Evolutionary conservation across 2,797 vertebrate species (phyloP).

Genomic region (Stomatorhinus walkeri): DNA sequence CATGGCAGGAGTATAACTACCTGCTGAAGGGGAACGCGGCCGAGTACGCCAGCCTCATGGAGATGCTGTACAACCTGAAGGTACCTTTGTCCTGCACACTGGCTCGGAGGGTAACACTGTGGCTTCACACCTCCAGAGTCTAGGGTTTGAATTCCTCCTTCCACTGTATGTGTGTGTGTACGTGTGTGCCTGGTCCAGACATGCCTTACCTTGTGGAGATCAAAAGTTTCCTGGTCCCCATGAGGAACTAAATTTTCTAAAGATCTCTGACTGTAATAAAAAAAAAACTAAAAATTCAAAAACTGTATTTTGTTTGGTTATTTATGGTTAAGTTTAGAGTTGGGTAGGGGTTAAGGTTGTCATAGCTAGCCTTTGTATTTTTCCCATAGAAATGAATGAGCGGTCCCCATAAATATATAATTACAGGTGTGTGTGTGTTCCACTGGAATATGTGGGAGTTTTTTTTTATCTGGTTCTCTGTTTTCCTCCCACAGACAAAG

Average conservation of each 20-base stretch:
- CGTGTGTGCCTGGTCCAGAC: not conserved
- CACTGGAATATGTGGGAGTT: not conserved
- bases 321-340: not conserved
- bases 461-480: not conserved
- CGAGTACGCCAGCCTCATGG: conserved; percentile 82
- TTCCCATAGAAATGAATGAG: not conserved
- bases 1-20: conserved; percentile 96
- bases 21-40: conserved; percentile 76
- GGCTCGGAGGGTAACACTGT: not conserved
- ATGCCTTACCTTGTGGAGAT: not conserved
- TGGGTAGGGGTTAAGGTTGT: not conserved
- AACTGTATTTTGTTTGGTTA: not conserved
- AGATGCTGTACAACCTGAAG: conserved; percentile 89
- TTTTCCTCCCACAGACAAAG: not conserved
- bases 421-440: not conserved
- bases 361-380: not conserved
- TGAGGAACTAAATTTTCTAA: not conserved
- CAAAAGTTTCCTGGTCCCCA: not conserved
- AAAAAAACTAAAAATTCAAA: not conserved
- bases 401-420: not conserved
- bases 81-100: conserved; percentile 47
- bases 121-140: not conserved
- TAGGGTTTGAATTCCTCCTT: not conserved
- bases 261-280: not conserved
- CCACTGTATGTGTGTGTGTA: not conserved